Evolutionary conservation across 2,113 vertebrate species (phyloP), one percentile per base, ranked within the genome.

Genomic region (Dromiciops gliroides): DNA sequence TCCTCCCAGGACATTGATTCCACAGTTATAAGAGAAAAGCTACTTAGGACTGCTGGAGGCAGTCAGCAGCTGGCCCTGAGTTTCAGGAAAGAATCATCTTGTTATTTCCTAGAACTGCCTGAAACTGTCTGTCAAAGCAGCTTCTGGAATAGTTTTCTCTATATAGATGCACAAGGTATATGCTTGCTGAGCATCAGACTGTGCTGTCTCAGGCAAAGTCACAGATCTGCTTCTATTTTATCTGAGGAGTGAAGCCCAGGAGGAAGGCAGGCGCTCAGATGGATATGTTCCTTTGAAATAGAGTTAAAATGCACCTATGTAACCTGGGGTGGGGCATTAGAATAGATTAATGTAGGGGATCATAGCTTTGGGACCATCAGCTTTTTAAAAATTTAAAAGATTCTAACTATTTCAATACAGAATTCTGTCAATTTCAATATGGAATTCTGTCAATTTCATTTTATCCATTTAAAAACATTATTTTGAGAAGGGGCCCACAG

Each of bases 61-160:
- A 24, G 52, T 22, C 0, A 0, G 37, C 22, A 4, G 83, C 75
- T 31, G 60, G 51, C 28, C 52, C 19, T 16, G n/a, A 75, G 37
- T 50, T 22, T 75, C 28, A 94, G 47, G 2, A 83, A 53, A 89
- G 8, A 89, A 50, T n/a, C 75, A 26, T 88, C n/a, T 51, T 89
- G 3, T 37, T 92, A 19, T 50, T 53, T n/a, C n/a, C 31, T 47
- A 90, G n/a, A 44, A 88, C 31, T 26, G 90, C 60, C 3, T 89
- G 31, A 53, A 24, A 90, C 24, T 53, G 37, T 49, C 47, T 75
- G 37, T 50, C n/a, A 26, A 2, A 67, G 53, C 37, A 92, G 60
- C 50, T 92, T 93, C 60, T 94, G 83, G 75, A 75, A 93, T 48
- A 47, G 10, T 89, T 16, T 28, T 90, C 50, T 94, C 37, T 92